Conservation (phyloP, 2,797 vertebrate genomes). For the Rhinophrynus dorsalis region DNA sequence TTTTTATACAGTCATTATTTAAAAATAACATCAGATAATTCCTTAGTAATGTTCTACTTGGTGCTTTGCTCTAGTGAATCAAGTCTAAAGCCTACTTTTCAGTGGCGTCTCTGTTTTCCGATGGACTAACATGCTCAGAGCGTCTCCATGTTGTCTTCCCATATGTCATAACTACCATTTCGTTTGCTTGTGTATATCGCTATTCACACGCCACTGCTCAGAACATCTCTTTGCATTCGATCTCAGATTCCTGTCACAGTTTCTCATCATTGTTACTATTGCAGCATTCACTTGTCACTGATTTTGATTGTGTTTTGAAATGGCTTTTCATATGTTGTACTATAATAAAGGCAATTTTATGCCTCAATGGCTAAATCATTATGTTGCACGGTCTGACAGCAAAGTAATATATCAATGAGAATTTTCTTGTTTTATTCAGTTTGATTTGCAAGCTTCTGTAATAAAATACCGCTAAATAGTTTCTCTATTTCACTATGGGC, state of each 20-base stretch:
- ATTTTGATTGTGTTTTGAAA: conserved; percentile 38
- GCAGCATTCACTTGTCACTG: conserved; percentile 33
- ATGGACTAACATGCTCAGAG: no score
- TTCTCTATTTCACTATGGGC: no score
- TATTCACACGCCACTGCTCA: not conserved
- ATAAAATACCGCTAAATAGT: conserved; percentile 15
- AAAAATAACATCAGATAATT: no score
- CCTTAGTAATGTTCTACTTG: no score
- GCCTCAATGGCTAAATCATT: conserved; percentile 42
- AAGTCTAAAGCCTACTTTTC: no score
- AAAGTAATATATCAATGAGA: conserved; percentile 19
- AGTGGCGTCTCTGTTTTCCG: no score
- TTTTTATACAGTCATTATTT: no score
- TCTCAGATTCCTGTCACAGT: conserved; percentile 25
- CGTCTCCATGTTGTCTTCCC: no score
- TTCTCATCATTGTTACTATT: conserved; percentile 26
- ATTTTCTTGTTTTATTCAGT: conserved; percentile 1
- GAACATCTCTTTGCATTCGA: conserved; percentile 4
- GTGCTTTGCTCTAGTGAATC: no score
- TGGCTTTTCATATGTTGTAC: conserved; percentile 39
- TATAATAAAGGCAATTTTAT: conserved; percentile 50
- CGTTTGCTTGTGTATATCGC: no score
- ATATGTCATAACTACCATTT: no score
- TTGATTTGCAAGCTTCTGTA: conserved; percentile 10
- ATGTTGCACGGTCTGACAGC: conserved; percentile 40